Evolutionary conservation across 2,888 invertebrate genomes (phyloP).

Genomic region (Tuta absoluta): DNA sequence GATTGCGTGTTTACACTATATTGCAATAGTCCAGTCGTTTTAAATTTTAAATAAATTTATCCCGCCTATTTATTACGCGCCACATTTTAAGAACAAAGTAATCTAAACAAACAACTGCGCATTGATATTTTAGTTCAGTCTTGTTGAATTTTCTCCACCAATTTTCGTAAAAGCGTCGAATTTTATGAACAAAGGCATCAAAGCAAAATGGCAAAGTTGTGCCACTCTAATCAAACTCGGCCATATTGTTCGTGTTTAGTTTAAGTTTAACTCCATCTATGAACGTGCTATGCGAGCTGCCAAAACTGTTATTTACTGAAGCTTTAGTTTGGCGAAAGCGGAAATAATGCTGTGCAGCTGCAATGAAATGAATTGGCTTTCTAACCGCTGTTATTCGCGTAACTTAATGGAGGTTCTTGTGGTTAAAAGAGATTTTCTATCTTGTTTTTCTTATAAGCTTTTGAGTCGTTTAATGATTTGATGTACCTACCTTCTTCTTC

Average conservation of each 20-base stretch:
- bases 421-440: no score
- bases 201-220: not conserved
- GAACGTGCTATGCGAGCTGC: constrained; percentile 10
- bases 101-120: no score
- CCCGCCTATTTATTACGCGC: no score
- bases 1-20: not conserved
- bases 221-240: not conserved
- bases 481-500: no score
- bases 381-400: not conserved
- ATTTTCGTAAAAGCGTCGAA: not conserved
- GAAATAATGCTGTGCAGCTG: not conserved
- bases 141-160: not conserved
- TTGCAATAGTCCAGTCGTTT: no score
- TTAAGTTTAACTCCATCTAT: constrained; percentile 1
- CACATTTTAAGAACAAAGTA: no score
- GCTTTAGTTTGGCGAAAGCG: constrained; percentile 9
- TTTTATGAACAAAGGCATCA: not conserved
- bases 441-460: no score
- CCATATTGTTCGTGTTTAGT: constrained; percentile 8
- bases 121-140: not conserved
- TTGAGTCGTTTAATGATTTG: no score
- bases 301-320: constrained; percentile 16
- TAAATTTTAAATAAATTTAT: no score
- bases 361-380: not conserved
- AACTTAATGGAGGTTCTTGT: not conserved